Base-by-base conservation (phyloP, 92 coral and sea anemone species). In the Porites rus region DNA sequence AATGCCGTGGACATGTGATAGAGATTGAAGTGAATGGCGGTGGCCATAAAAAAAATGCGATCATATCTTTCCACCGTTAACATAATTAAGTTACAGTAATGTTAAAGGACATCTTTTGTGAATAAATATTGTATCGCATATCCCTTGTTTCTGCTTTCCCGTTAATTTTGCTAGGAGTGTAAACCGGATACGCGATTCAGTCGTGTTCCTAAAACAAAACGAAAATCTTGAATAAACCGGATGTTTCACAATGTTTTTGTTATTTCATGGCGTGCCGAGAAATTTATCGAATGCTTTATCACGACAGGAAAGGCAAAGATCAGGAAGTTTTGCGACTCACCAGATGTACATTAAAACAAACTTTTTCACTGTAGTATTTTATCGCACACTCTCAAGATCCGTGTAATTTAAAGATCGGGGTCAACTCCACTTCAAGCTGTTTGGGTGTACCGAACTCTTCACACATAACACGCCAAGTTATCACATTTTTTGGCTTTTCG, bases 251-350 rank as follows among this genome's bases (percentile, higher is more conserved):
- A 13, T 31, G 38, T 81, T 58, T 31, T 79, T 58, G 59, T 69
- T 81, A 53, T 81, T 81, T 73, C 43, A 69, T 46, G 19, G 68
- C 25, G 61, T 3, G 5, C 38, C 3, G 53, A 58, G 64, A 28
- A 43, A 69, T 72, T 17, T 81, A 69, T 81, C 52, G 58, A 69
- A 69, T 17, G n/a, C 61, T 68, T 54, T 16, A 53, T 67, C 72
- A 65, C 61, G 61, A 43, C 59, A 31, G 7, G 20, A 62, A n/a
- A 38, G 46, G 46, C 10, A 10, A 31, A 31, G 31, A 59, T 13
- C 46, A 38, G 46, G 46, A 4, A 38, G 46, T 38, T 38, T 38
- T 38, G 46, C 46, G 46, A 3, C 6, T 38, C 46, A 4, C 46
- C 46, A 38, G 46, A 38, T 38, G 46, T 38, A 38, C 46, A 38